These are phyloP conservation scores for Orestias chungarensis DNA, from an alignment of 2,797 vertebrate genomes.

Conservation along the genomic window DNA sequence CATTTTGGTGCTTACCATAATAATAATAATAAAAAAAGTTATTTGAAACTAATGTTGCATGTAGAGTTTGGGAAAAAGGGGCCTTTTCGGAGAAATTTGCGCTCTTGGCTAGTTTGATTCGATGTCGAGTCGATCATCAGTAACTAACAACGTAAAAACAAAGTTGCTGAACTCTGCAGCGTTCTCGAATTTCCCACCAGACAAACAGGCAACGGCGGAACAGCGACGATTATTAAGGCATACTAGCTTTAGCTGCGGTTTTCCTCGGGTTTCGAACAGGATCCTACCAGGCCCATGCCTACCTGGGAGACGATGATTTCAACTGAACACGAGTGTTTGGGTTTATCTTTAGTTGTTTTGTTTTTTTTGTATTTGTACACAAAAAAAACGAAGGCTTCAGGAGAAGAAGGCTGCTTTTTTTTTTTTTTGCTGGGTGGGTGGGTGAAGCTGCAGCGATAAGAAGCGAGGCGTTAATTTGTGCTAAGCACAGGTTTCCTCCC, in stretches of 20 bases:
- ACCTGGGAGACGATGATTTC: slow-evolving; percentile 48
- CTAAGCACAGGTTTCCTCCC: slow-evolving; percentile 60
- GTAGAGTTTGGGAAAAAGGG: no score
- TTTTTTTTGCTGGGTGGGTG: no score
- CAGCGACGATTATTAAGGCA: not conserved
- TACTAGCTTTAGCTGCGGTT: not conserved
- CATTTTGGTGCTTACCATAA: not conserved
- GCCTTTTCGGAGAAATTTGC: no score
- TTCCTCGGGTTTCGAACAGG: not conserved
- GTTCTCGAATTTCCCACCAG: not conserved
- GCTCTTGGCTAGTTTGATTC: no score
- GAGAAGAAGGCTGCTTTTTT: slow-evolving; percentile 58
- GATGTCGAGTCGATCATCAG: not conserved
- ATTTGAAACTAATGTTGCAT: no score
- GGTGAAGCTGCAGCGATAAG: slow-evolving; percentile 32
- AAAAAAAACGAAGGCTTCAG: slow-evolving; percentile 36
- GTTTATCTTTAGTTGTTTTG: no score
- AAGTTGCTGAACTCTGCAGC: no score
- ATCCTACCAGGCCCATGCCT: not conserved
- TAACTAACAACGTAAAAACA: not conserved
- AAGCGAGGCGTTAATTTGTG: slow-evolving; percentile 56
- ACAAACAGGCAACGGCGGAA: not conserved
- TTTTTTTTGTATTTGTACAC: slow-evolving; percentile 55
- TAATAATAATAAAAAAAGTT: no score
- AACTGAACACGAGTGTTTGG: no score